These are phyloP conservation scores for Spea hammondii DNA, from an alignment of 2,797 vertebrate genomes.

Conservation along the genomic window DNA sequence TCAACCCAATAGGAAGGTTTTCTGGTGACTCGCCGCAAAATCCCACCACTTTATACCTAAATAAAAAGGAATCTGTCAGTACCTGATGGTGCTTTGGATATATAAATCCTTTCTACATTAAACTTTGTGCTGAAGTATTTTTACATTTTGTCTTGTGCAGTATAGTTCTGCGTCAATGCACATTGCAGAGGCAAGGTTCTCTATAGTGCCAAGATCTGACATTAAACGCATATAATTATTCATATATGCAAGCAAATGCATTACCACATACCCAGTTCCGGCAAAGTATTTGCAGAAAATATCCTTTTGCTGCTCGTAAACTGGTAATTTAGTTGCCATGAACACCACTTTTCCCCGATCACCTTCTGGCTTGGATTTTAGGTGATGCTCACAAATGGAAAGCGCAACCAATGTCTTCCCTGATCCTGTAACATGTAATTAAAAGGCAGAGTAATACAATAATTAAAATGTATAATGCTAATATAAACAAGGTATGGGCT, in stretches of 20 bases:
- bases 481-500: too few species aligned
- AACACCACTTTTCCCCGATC: slow-evolving; percentile 68
- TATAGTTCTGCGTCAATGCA: too few species aligned
- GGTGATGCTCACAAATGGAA: slow-evolving; percentile 72
- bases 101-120: too few species aligned
- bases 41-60: slow-evolving; percentile 66
- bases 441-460: not conserved
- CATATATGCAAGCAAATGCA: not conserved
- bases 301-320: slow-evolving; percentile 73
- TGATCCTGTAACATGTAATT: slow-evolving; percentile 64
- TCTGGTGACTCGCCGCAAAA: slow-evolving; percentile 67
- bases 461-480: too few species aligned
- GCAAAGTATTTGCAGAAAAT: slow-evolving; percentile 70
- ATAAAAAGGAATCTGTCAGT: slow-evolving; percentile 8
- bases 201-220: too few species aligned
- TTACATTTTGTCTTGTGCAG: too few species aligned
- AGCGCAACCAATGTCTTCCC: slow-evolving; percentile 74
- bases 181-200: too few species aligned
- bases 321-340: slow-evolving; percentile 69
- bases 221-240: too few species aligned
- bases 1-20: slow-evolving; percentile 52
- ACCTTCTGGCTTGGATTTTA: slow-evolving; percentile 56
- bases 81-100: not conserved
- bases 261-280: slow-evolving; percentile 59
- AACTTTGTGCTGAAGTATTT: too few species aligned